Evolutionary conservation across 2,797 vertebrate genomes (phyloP).

Genomic region (Enteromius trimaculatus): DNA sequence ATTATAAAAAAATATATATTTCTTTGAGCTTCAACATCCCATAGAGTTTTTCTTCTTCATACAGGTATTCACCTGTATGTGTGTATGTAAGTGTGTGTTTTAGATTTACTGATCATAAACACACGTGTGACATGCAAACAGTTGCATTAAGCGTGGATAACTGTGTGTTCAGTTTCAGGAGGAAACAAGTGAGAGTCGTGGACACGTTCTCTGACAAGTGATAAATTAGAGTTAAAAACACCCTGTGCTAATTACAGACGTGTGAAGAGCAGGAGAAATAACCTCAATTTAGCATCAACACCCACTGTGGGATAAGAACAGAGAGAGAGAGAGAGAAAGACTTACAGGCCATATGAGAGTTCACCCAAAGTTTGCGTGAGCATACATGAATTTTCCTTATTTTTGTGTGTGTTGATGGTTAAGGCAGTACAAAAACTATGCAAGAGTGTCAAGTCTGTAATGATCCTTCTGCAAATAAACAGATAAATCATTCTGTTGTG

Average conservation of each 20-base stretch:
- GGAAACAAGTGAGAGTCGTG: background rate
- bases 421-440: background rate
- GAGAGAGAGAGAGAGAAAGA: background rate
- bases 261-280: slow-evolving; percentile 52
- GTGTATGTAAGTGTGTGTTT: background rate
- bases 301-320: slow-evolving; percentile 15
- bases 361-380: background rate
- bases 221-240: slow-evolving; percentile 50
- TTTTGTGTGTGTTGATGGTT: background rate
- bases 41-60: background rate
- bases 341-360: background rate
- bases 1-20: no score
- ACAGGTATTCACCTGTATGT: background rate
- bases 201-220: slow-evolving; percentile 38
- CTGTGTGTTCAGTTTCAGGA: background rate
- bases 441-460: background rate
- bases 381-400: background rate
- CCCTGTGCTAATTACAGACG: slow-evolving; percentile 54
- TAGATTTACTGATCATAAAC: background rate
- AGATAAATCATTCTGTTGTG: background rate
- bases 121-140: background rate
- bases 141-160: background rate
- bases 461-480: background rate
- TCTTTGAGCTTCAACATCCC: no score
- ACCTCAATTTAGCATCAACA: slow-evolving; percentile 54